Conservation (phyloP, 1,140 invertebrate genomes). For the Ditylenchus dipsaci region DNA sequence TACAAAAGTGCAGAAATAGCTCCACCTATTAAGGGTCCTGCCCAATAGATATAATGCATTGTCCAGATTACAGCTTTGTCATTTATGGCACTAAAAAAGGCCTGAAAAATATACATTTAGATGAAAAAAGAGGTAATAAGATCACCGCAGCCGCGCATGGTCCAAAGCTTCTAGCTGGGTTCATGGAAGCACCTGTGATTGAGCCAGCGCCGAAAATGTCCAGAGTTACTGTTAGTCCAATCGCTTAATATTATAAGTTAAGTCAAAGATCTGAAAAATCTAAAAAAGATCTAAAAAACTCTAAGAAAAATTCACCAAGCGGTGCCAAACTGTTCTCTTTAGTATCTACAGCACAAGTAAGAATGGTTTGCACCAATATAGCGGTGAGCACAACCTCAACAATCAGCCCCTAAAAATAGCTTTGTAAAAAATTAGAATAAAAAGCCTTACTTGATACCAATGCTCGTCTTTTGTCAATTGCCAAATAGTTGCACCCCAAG, state of each 20-base stretch:
- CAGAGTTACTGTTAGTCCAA: constrained; percentile 34
- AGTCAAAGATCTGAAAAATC: too few species aligned
- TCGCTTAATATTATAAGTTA: background rate
- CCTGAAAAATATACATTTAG: background rate
- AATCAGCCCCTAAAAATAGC: constrained; percentile 5
- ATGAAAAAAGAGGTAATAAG: constrained; percentile 1
- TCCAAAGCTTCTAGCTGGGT: constrained; percentile 60
- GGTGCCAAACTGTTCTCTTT: constrained; percentile 14
- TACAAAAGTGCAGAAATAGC: constrained; percentile 15
- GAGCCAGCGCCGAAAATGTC: constrained; percentile 40
- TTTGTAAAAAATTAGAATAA: background rate
- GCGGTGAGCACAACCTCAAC: constrained; percentile 25
- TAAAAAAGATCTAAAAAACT: too few species aligned
- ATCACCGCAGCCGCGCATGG: constrained; percentile 55
- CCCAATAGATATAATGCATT: constrained; percentile 30
- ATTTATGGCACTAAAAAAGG: background rate
- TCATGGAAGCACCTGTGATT: constrained; percentile 60
- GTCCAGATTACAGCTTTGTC: constrained; percentile 17
- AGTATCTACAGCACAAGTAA: constrained; percentile 24
- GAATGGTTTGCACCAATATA: constrained; percentile 15
- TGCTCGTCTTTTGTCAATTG: background rate
- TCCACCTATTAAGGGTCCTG: constrained; percentile 19
- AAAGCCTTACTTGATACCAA: constrained; percentile 19
- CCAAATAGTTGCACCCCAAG: constrained; percentile 22
- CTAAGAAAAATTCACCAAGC: background rate